Conservation (phyloP, 1,140 invertebrate species). For the Cylas formicarius region DNA sequence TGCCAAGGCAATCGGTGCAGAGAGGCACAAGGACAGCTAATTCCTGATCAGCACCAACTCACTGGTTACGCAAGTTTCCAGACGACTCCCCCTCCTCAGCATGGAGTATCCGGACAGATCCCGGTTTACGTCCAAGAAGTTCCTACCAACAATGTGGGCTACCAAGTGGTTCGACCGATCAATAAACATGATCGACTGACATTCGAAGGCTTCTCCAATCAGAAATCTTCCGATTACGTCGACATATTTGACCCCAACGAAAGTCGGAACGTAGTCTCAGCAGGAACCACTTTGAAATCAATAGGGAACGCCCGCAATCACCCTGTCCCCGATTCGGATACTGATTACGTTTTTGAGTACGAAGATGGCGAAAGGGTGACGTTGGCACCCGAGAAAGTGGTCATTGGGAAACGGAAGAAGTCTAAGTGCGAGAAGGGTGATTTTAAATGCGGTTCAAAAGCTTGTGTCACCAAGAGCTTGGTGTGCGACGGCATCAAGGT, state of each 20-base stretch:
- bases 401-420: slow-evolving; percentile 14
- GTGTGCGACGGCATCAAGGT: slow-evolving; percentile 61
- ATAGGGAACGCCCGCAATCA: slow-evolving; percentile 5
- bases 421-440: slow-evolving; percentile 21
- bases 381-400: slow-evolving; percentile 23
- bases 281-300: slow-evolving; percentile 8
- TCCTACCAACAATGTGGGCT: neutral
- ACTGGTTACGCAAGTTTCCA: too few species aligned
- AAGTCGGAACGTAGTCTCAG: slow-evolving; percentile 6
- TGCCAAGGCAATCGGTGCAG: too few species aligned
- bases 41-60: too few species aligned
- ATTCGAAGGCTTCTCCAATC: slow-evolving; percentile 11
- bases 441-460: slow-evolving; percentile 29
- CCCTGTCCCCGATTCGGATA: slow-evolving; percentile 46
- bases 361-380: slow-evolving; percentile 27
- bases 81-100: too few species aligned
- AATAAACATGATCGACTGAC: slow-evolving; percentile 5
- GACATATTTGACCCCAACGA: slow-evolving; percentile 20
- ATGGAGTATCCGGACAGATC: too few species aligned
- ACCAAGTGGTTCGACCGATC: slow-evolving; percentile 6
- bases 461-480: slow-evolving; percentile 60
- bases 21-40: too few species aligned
- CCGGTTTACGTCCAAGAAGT: too few species aligned
- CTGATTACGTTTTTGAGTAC: slow-evolving; percentile 38
- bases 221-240: slow-evolving; percentile 22